Evolutionary conservation across 2,888 invertebrate species (phyloP), one percentile per base, ranked within the genome.

Genomic region (Agonopterix alstromeriana): DNA sequence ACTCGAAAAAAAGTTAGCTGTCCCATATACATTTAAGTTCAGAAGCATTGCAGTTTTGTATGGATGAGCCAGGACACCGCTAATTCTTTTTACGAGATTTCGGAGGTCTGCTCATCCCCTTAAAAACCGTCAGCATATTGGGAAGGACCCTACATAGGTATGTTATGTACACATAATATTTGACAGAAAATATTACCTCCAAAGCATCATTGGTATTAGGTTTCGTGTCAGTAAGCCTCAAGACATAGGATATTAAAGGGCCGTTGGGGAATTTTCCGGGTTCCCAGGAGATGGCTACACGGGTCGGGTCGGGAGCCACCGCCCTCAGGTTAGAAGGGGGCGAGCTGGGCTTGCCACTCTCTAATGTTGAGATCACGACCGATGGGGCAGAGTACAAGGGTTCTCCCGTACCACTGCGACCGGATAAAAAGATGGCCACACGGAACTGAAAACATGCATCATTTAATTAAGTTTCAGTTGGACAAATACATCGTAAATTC

Each of bases 271-370:
- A 96, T 48, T 92, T 91, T 10, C 97, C 97, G 10, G 95, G 94
- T 74, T 93, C 93, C 97, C 97, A 98, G 63, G 94, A 94, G 52
- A 98, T 92, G 55, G 95, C 95, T 53, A 97, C 93, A 60, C 96
- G 92, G 60, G 93, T 92, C 46, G 94, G 91, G 78, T 97, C 96
- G 48, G 96, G 92, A 3, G 96, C 92, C 49, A 94, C 92, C 12
- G 94, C 93, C 58, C 93, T 91, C 58, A 95, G 91, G 55, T 95
- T 92, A 53, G 91, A 85, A 5, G 97, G 95, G 17, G 94, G 91
- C 0, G 95, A 97, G 57, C 93, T 90, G 10, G 96, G 96, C 46
- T 91, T 89, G 36, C 95, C 96, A 50, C 90, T 91, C 4, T 94
- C 91, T 41, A 92, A 77, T 0, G 96, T 96, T 52, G 93, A 92